Percentiles rank a stretch among this genome's conserved stretches.
Conservation (phyloP, 2,888 invertebrate species). For the Chrysotoxum bicinctum region DNA sequence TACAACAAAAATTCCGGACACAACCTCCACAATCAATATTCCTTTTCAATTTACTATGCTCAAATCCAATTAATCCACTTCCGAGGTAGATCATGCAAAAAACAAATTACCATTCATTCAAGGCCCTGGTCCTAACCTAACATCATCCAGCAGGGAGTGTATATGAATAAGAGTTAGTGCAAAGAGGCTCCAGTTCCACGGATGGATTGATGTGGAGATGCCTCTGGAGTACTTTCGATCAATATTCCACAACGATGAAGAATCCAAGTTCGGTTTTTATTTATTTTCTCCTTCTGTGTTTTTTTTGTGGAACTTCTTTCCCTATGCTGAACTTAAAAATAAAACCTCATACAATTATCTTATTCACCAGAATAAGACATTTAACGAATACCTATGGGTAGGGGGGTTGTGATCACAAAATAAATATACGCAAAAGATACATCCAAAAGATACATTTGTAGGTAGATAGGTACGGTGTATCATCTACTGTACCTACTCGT, state of each 20-base stretch:
- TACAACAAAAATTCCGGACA: not conserved
- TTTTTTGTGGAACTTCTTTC: not conserved
- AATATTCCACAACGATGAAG: constrained; percentile 27
- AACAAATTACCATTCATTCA: constrained; percentile 70
- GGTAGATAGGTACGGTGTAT: too few relatives aligned
- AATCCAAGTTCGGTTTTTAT: constrained; percentile 6
- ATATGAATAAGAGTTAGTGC: not conserved
- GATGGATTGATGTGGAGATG: constrained; percentile 32
- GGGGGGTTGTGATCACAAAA: constrained; percentile 13
- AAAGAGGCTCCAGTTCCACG: not conserved
- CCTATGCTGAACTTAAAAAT: constrained; percentile 31
- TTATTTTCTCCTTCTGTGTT: constrained; percentile 16
- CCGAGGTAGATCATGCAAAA: constrained; percentile 71
- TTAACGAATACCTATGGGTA: constrained; percentile 33
- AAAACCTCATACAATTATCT: constrained; percentile 46
- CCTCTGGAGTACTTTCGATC: constrained; percentile 42
- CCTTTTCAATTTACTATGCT: constrained; percentile 66
- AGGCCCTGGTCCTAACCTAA: constrained; percentile 18
- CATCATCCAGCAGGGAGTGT: not conserved
- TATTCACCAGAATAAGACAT: constrained; percentile 61
- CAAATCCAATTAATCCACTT: constrained; percentile 72
- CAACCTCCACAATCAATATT: constrained; percentile 38
- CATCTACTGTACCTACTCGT: too few relatives aligned
- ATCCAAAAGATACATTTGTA: constrained; percentile 19
- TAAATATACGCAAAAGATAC: not conserved